phyloP scores from a whole-genome alignment of 2,113 vertebrate species.

The Crotalus tigris region DNA sequence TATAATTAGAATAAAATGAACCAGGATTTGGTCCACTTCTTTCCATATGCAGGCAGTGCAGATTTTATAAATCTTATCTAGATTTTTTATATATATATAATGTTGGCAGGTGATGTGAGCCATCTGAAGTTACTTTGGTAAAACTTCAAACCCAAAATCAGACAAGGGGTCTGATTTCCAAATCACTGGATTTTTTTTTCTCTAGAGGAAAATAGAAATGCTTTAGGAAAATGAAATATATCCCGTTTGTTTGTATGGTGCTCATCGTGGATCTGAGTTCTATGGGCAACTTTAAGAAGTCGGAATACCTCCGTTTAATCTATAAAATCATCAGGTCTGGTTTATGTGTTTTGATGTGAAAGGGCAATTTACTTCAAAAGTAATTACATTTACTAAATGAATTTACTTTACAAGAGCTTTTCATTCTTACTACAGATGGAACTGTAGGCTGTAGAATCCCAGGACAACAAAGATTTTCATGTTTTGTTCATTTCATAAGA shows the following conservation, averaged over 20 bases:
- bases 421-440: neutral
- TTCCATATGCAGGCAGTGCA: neutral
- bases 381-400: neutral
- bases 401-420: neutral
- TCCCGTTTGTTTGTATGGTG: neutral
- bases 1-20: neutral
- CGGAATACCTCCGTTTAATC: neutral
- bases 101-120: neutral
- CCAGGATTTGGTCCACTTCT: neutral
- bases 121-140: neutral
- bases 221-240: neutral
- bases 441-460: neutral
- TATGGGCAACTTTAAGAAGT: neutral
- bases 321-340: neutral
- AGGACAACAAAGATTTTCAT: neutral
- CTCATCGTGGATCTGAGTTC: neutral
- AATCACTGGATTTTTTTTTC: neutral
- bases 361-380: neutral
- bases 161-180: neutral
- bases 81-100: neutral
- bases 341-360: neutral
- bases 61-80: neutral
- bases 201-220: neutral
- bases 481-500: neutral
- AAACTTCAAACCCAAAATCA: neutral